Percentiles rank a stretch among this genome's conserved stretches.
phyloP scores from a whole-genome alignment of 2,888 invertebrate genomes.

The Diaphora mendica region DNA sequence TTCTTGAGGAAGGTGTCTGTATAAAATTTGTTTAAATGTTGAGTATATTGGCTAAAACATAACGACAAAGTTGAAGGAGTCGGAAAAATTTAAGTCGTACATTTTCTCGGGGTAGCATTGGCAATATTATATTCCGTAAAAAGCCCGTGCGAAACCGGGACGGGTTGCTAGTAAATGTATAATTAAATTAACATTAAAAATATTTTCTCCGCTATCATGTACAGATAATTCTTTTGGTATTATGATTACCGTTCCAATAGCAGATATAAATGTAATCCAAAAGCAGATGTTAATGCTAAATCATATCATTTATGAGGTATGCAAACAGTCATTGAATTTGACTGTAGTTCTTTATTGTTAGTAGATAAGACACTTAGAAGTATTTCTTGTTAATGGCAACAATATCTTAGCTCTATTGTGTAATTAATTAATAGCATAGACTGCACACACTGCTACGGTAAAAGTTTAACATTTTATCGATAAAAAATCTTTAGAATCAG shows the following conservation, averaged over 20 bases:
- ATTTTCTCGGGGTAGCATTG: no score
- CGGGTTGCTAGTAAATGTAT: background rate
- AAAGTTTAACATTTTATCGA: constrained; percentile 74
- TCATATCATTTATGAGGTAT: background rate
- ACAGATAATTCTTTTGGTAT: background rate
- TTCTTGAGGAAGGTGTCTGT: no score
- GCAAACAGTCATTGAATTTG: background rate
- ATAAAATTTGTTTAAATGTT: no score
- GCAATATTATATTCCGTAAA: no score
- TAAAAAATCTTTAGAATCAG: constrained; percentile 79
- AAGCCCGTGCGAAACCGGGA: no score
- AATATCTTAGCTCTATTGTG: background rate
- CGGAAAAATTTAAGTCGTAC: no score
- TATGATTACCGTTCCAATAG: background rate
- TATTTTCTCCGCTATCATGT: background rate
- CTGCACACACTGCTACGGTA: constrained; percentile 27
- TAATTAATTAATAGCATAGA: constrained; percentile 13
- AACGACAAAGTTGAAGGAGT: no score
- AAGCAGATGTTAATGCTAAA: background rate
- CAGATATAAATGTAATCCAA: background rate
- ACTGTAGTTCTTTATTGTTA: background rate
- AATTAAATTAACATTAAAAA: constrained; percentile 19
- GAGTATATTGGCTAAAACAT: no score
- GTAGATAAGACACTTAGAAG: background rate
- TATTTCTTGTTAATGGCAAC: background rate